Conservation (phyloP, 2,888 invertebrate genomes). For the Pyrocoelia pectoralis region DNA sequence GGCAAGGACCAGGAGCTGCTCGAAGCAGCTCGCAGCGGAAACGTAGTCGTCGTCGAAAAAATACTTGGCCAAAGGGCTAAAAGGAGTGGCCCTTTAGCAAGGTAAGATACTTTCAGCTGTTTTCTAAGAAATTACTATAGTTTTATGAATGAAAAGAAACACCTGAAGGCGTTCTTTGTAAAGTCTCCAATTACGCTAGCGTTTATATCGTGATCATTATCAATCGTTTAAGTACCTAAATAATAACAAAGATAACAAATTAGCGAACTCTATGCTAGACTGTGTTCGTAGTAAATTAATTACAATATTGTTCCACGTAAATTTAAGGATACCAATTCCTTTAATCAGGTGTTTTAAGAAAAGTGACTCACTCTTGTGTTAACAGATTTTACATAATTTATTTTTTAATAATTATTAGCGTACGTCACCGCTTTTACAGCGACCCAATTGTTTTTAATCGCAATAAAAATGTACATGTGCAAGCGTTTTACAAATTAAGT, state of each 20-base stretch:
- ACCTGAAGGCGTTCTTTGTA: background rate
- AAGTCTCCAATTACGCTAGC: no score
- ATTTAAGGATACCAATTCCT: no score
- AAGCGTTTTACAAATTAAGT: background rate
- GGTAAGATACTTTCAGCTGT: slow-evolving; percentile 66
- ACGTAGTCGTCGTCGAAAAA: slow-evolving; percentile 88
- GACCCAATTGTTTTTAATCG: background rate
- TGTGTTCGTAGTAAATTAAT: no score
- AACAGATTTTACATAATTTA: background rate
- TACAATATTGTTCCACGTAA: no score
- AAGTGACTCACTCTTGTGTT: slow-evolving; percentile 6
- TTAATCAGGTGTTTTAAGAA: slow-evolving; percentile 11
- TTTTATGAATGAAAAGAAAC: slow-evolving; percentile 5
- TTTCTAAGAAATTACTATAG: background rate
- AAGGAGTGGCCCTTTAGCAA: slow-evolving; percentile 93
- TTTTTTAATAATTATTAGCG: background rate
- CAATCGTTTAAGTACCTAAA: no score
- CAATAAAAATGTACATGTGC: background rate
- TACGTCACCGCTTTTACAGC: background rate
- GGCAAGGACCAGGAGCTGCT: slow-evolving; percentile 97
- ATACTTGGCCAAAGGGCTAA: slow-evolving; percentile 87
- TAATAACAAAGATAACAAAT: no score
- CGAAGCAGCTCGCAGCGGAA: slow-evolving; percentile 94
- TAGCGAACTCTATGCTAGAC: no score
- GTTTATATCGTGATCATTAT: no score